Base-by-base conservation (phyloP, 2,113 vertebrate species). In the Bufo gargarizans region DNA sequence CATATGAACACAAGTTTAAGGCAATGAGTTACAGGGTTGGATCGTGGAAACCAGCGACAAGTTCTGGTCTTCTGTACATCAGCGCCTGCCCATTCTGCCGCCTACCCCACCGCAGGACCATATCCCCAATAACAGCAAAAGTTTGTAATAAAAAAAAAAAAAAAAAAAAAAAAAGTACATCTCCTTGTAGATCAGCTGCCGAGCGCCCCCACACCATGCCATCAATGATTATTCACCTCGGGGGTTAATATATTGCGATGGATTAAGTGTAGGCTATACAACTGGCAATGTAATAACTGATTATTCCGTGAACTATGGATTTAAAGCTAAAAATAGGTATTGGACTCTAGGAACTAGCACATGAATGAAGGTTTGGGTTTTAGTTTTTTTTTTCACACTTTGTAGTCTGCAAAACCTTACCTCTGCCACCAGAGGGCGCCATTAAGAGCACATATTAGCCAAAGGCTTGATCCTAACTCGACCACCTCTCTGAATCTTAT, bases 21-120 rank as follows among this genome's bases (percentile, higher is more conserved):
- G 98, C 97, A 98, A 97, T 97, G 97, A 97, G 97, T 96, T 94
- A 95, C 94, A 95, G 93, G 89, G 95, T 94, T 92, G 93, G 92
- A 93, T 93, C 92, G 93, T 92, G 94, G 94, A 94, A 93, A 93
- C 92, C 91, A 94, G 91, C 91, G 89, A 65, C 56, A 88, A 84
- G 81, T 55, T 83, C 69, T 83, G 67, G 80, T 88, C 17, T 56
- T 58, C 20, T 84, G 93, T 93, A 90, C 93, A 93, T 94, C 91
- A 93, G 91, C 90, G 92, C 94, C 94, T 94, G 92, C 94, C 94
- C 94, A 93, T 91, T 93, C 89, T 90, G 92, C 93, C 93, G 92
- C 92, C 93, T 93, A 94, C 93, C 53, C 93, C 93, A 94, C 91
- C 92, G 90, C 87, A 76, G 79, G 59, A 91, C 92, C 90, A 93